Percentiles rank a stretch among this genome's conserved stretches.
These are phyloP conservation scores for Orius insidiosus DNA, from an alignment of 1,140 invertebrate species.

Conservation along the genomic window DNA sequence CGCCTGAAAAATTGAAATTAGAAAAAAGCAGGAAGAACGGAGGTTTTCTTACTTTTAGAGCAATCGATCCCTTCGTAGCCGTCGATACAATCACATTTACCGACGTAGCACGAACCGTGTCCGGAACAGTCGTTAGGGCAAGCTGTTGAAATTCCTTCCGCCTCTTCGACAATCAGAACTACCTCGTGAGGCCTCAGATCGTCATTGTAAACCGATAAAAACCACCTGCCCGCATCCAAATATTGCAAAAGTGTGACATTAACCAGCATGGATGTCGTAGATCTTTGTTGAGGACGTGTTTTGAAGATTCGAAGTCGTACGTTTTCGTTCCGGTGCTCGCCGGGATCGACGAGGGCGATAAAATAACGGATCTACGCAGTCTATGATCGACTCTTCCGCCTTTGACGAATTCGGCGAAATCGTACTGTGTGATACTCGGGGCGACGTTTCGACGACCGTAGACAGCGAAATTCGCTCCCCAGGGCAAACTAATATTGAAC, in stretches of 20 bases:
- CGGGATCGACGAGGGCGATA: neutral
- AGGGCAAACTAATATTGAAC: conserved; percentile 76
- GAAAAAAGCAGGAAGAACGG: neutral
- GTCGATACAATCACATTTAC: conserved; percentile 89
- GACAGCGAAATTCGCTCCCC: conserved; percentile 82
- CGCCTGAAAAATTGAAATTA: conserved; percentile 38
- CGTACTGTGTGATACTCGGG: conserved; percentile 87
- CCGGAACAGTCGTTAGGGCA: conserved; percentile 91
- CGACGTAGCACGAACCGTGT: conserved; percentile 83
- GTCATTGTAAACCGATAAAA: conserved; percentile 89
- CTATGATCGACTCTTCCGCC: conserved; percentile 30
- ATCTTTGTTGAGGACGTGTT: conserved; percentile 9
- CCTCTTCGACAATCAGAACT: conserved; percentile 54
- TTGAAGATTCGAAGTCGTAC: conserved; percentile 13
- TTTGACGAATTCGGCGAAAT: conserved; percentile 82
- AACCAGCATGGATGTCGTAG: conserved; percentile 12
- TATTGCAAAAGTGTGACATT: conserved; percentile 65
- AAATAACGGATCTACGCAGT: conserved; percentile 9
- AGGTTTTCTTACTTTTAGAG: conserved; percentile 61
- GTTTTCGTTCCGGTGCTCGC: conserved; percentile 5
- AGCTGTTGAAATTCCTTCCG: conserved; percentile 68
- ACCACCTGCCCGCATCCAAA: conserved; percentile 85
- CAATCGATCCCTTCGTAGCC: conserved; percentile 84
- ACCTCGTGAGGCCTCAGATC: conserved; percentile 67
- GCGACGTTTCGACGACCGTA: conserved; percentile 81